Conservation (phyloP, 2,888 invertebrate species). For the Idaea straminata region DNA sequence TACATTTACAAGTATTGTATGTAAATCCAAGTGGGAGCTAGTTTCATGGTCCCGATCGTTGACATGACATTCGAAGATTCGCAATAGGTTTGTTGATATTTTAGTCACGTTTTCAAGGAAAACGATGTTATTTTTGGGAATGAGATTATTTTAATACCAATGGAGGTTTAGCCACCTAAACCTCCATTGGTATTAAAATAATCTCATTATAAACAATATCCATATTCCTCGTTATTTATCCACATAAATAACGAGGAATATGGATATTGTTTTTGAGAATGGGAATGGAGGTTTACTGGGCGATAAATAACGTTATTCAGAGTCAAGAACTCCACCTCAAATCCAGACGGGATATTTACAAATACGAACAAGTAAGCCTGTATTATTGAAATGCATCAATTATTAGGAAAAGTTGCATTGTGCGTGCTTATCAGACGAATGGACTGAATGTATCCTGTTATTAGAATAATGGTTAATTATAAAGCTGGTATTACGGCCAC, state of each 20-base stretch:
- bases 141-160: background rate
- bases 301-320: background rate
- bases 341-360: background rate
- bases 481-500: slow-evolving; percentile 10
- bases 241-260: no score
- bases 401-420: background rate
- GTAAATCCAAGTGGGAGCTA: slow-evolving; percentile 39
- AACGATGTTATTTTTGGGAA: background rate
- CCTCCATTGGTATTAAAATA: no score
- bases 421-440: background rate
- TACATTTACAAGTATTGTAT: slow-evolving; percentile 43
- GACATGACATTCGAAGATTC: slow-evolving; percentile 29
- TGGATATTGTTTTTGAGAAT: background rate
- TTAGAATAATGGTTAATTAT: slow-evolving; percentile 2
- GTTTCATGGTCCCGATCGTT: slow-evolving; percentile 20
- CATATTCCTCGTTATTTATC: no score
- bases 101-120: background rate
- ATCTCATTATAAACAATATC: no score
- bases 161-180: no score
- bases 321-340: background rate
- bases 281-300: background rate
- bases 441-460: background rate
- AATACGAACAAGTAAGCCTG: no score
- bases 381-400: background rate
- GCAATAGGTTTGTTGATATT: slow-evolving; percentile 12